Conservation (phyloP, 2,888 invertebrate species). For the Eupeodes luniger region DNA sequence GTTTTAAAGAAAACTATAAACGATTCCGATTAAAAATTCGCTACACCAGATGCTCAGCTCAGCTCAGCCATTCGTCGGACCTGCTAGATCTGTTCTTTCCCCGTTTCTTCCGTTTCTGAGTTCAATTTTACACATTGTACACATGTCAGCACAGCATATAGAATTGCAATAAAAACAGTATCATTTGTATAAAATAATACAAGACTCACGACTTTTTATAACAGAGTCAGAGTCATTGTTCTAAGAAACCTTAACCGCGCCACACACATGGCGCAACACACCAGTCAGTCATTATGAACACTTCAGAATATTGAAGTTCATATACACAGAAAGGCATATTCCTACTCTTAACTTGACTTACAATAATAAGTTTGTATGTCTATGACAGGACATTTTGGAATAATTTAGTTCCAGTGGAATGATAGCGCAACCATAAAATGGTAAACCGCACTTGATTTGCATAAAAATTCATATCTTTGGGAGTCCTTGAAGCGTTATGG, state of each 20-base stretch:
- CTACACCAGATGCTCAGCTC: slow-evolving; percentile 60
- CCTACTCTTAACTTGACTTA: neutral
- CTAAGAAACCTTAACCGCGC: slow-evolving; percentile 10
- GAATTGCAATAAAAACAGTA: slow-evolving; percentile 57
- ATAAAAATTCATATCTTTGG: slow-evolving; percentile 28
- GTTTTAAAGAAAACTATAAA: slow-evolving; percentile 56
- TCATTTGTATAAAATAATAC: neutral
- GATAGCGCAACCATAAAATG: slow-evolving; percentile 8
- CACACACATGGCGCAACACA: slow-evolving; percentile 2
- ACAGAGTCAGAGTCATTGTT: slow-evolving; percentile 10
- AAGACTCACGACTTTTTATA: neutral
- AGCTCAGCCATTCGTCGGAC: neutral
- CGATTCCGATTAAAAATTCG: slow-evolving; percentile 69
- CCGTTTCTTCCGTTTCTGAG: neutral
- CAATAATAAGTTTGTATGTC: neutral
- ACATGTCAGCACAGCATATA: slow-evolving; percentile 51
- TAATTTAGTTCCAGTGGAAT: slow-evolving; percentile 67
- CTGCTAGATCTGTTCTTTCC: slow-evolving; percentile 29
- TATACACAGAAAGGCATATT: neutral
- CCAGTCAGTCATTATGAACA: neutral
- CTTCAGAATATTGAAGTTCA: neutral
- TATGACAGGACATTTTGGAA: slow-evolving; percentile 44
- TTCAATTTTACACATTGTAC: slow-evolving; percentile 28
- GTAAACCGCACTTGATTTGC: slow-evolving; percentile 38
- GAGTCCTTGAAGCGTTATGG: slow-evolving; percentile 31